Percentiles rank a stretch among this genome's conserved stretches.
Evolutionary conservation across 2,113 vertebrate genomes (phyloP).

Genomic region (Cryptoleucopteryx plumbea): DNA sequence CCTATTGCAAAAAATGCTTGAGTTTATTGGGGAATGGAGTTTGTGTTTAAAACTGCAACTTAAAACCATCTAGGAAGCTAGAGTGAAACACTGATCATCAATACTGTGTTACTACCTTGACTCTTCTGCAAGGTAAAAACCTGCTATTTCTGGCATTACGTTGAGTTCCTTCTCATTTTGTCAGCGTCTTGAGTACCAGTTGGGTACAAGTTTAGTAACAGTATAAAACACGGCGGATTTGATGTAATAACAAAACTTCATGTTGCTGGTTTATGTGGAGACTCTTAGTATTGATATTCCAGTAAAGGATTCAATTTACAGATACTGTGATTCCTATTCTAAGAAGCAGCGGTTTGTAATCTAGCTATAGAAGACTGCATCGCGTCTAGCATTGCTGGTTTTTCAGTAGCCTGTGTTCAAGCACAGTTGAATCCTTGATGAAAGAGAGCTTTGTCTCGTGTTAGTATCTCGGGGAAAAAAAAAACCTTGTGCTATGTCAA

Average conservation of each 20-base stretch:
- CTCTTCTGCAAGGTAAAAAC: not conserved
- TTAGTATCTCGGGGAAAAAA: not conserved
- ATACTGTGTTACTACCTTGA: too few species aligned
- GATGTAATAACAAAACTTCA: not conserved
- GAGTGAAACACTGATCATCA: not conserved
- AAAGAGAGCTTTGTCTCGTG: constrained; percentile 16
- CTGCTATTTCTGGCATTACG: too few species aligned
- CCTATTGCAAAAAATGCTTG: not conserved
- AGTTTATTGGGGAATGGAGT: not conserved
- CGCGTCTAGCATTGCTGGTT: not conserved
- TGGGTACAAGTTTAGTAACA: not conserved
- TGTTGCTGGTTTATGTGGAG: not conserved
- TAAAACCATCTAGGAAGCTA: not conserved
- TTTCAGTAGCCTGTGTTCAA: not conserved
- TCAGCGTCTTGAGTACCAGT: not conserved
- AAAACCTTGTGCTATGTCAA: not conserved
- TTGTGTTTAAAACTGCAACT: not conserved
- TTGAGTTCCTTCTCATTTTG: not conserved
- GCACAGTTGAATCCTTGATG: not conserved
- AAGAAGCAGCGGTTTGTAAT: not conserved
- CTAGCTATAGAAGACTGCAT: not conserved
- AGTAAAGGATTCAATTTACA: not conserved
- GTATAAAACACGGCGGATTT: not conserved
- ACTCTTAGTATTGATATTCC: not conserved
- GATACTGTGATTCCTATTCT: not conserved